Base-by-base conservation (phyloP, 2,888 invertebrate genomes). In the Plemyria rubiginata region DNA sequence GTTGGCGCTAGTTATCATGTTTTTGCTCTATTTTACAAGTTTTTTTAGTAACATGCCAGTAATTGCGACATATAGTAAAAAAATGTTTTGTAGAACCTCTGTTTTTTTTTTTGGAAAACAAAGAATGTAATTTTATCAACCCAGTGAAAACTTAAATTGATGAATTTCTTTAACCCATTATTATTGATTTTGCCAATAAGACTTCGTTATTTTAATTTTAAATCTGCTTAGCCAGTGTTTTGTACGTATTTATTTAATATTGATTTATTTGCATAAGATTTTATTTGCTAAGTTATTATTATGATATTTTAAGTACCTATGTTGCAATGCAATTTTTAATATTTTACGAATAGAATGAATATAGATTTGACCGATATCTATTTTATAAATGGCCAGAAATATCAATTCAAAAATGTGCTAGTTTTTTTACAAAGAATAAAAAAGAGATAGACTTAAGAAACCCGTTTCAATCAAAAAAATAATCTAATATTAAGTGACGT, bases 301-400 rank as follows among this genome's bases (percentile, higher is more conserved):
- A 66, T 62, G 50, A 54, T 51, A 50, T 56, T 48, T 56, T 57
- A 61, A 57, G 60, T 60, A n/a, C n/a, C n/a, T n/a, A 54, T 65
- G 64, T 70, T 69, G 66, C 61, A 69, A 70, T 70, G 65, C 70
- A 70, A 66, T 67, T 68, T 55, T 58, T 45, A 32, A 54, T 58
- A 56, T 62, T 55, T 32, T 54, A 49, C 38, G 46, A 15, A 43
- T 16, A 0, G 13, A 29, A n/a, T 29, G 29, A 2, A 15, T 13
- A 13, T 15, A 15, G 15, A 15, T 15, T 43, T 43, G 1, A 15
- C 8, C 6, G 8, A 8, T 8, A 32, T 29, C 7, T 29, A 29
- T 32, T 32, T 8, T 1, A 5, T 38, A 38, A 38, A 38, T 38
- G 36, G 11, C 36, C 32, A 1, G 0, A 32, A 32, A 32, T 4